Conservation (phyloP, 2,797 vertebrate species). For the Harpagifer antarcticus region DNA sequence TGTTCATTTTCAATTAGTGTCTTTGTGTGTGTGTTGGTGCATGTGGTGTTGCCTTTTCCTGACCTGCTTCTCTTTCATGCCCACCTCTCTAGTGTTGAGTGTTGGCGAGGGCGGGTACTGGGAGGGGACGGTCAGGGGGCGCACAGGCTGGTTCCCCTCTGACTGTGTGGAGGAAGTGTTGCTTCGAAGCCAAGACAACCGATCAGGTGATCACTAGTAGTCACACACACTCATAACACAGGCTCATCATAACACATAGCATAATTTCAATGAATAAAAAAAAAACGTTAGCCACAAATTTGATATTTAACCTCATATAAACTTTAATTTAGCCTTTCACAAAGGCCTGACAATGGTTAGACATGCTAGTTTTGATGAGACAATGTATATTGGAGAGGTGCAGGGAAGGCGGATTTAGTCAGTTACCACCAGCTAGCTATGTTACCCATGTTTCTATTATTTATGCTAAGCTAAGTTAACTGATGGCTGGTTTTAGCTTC, state of each 20-base stretch:
- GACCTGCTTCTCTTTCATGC: conserved; percentile 45
- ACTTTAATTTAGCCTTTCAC: neutral
- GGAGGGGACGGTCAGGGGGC: conserved; percentile 94
- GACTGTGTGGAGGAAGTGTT: conserved; percentile 95
- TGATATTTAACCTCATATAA: neutral
- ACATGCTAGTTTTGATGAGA: conserved; percentile 3
- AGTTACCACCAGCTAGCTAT: neutral
- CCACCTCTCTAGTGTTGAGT: conserved; percentile 86
- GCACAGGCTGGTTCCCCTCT: conserved; percentile 94
- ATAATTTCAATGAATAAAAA: neutral
- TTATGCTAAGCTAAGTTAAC: conserved; percentile 12
- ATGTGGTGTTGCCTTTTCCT: conserved; percentile 15
- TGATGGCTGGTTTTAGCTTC: neutral
- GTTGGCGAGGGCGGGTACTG: conserved; percentile 95
- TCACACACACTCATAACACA: neutral
- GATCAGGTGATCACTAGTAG: conserved; percentile 77
- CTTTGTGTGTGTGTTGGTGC: conserved; percentile 18
- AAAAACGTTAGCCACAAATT: neutral
- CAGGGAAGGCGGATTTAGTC: neutral
- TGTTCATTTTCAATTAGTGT: conserved; percentile 43
- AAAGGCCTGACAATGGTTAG: neutral
- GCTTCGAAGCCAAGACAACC: conserved; percentile 88
- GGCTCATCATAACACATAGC: neutral
- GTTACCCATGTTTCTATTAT: neutral
- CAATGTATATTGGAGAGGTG: neutral